Evolutionary conservation across 2,113 vertebrate genomes (phyloP), one percentile per base, ranked within the genome.

Genomic region (Acinonyx jubatus): DNA sequence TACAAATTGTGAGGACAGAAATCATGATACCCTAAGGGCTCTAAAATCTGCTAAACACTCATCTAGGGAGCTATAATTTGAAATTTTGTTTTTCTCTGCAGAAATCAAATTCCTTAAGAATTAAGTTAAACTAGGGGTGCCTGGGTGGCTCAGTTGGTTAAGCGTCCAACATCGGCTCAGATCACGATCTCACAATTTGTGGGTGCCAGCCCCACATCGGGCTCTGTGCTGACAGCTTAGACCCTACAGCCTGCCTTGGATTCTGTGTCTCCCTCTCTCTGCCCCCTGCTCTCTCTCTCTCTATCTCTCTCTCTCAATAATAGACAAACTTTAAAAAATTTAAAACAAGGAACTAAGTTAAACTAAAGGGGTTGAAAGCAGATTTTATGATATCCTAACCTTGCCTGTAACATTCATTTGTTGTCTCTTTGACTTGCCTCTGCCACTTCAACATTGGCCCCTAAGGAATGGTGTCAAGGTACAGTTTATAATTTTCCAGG

Each of bases 401-500:
- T 69, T 50, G 55, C 21, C 73, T 33, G 33, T 79, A 73, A 94
- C 45, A 31, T 94, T 95, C 18, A 68, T 93, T 66, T 71, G 41
- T 95, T 92, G 86, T 97, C 74, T 95, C 66, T 97, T 21, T 63
- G n/a, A 50, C 38, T 38, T 61, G 89, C 48, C 38, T 87, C 63
- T 76, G 55, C 25, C 14, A 57, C 31, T 91, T 25, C 23, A n/a
- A 11, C 14, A 86, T 23, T 36, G 15, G 9, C 4, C 33, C 94
- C 16, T 57, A 95, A 57, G 97, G 76, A 95, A 80, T 0, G 80
- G 45, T 48, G 83, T 61, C 91, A 97, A 95, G 93, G 45, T 78
- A 31, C 18, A 63, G 48, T 31, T 94, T 83, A 87, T 97, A 94
- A 94, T 66, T 97, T 93, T 96, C 33, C 36, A 95, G 66, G 29